Percentiles rank a stretch among this genome's conserved stretches.
Evolutionary conservation across 2,797 vertebrate species (phyloP).

Genomic region (Glyptemys insculpta): DNA sequence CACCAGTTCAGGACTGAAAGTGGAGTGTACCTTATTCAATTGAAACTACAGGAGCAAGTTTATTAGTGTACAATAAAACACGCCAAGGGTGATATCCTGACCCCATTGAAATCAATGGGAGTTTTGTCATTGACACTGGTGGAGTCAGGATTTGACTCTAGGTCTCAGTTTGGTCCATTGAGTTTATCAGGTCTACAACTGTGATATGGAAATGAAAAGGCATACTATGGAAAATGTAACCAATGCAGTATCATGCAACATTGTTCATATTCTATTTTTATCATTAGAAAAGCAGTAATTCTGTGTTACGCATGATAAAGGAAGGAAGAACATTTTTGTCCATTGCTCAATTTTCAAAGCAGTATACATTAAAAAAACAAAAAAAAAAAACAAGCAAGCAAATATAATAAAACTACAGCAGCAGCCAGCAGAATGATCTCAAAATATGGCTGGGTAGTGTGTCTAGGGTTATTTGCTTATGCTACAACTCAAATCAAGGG

Average conservation of each 20-base stretch:
- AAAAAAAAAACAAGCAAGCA: background rate
- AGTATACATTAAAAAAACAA: background rate
- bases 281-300: constrained; percentile 48
- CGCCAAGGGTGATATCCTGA: background rate
- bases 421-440: background rate
- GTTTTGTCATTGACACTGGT: background rate
- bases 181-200: background rate
- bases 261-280: constrained; percentile 39
- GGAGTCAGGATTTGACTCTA: background rate
- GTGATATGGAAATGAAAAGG: constrained; percentile 31
- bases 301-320: constrained; percentile 47
- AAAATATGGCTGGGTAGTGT: constrained; percentile 20
- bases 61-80: background rate
- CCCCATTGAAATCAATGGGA: accelerated
- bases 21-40: background rate
- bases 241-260: constrained; percentile 3
- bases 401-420: background rate
- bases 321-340: background rate
- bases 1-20: background rate
- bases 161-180: accelerated
- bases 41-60: background rate
- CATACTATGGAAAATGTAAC: constrained; percentile 37
- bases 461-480: constrained; percentile 36
- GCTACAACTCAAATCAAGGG: constrained; percentile 25
- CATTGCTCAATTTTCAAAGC: background rate